Base-by-base conservation (phyloP, 2,113 vertebrate species). In the Channa argus region DNA sequence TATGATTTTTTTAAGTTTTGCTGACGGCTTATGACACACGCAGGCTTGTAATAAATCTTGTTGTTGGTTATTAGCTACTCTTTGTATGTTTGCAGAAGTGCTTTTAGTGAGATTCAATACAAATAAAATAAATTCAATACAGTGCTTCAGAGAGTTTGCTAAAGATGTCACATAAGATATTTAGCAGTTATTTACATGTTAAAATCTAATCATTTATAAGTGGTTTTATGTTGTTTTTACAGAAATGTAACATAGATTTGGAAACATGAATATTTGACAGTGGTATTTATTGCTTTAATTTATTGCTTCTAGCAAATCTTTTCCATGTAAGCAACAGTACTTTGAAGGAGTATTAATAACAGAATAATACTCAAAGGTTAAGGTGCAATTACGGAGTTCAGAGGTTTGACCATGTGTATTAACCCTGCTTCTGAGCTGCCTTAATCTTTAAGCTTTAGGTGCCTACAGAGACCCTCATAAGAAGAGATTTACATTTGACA, bases 331-430 rank as follows among this genome's bases (percentile, higher is more conserved):
- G 15, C 24, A 51, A 44, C 14, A 51, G 7, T 45, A 50, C 11
- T 54, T 75, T 77, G 41, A 73, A 62, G 53, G 2, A 7, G 44
- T 44, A 66, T 72, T 59, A 62, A 51, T 47, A 68, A 60, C 5
- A 51, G 8, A 67, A 79, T 58, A 78, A 83, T 77, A 50, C 47
- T 76, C 54, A 63, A 53, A 39, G 54, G 80, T 37, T 88, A 74
- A 63, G 68, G 81, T 73, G 70, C 83, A 90, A 85, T 77, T 82
- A 80, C 74, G 55, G 77, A n/a, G 79, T 73, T 73, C 73, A 75
- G 79, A 45, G 74, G 71, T 82, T 63, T 80, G 82, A 77, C 74
- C 74, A 64, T 72, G 62, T 86, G 76, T 85, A 66, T 84, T 89
- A 88, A 85, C 88, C 80, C 65, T 70, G 85, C 43, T 85, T 79